phyloP scores from a whole-genome alignment of 2,888 invertebrate genomes.

The Drosophila lacicola region DNA sequence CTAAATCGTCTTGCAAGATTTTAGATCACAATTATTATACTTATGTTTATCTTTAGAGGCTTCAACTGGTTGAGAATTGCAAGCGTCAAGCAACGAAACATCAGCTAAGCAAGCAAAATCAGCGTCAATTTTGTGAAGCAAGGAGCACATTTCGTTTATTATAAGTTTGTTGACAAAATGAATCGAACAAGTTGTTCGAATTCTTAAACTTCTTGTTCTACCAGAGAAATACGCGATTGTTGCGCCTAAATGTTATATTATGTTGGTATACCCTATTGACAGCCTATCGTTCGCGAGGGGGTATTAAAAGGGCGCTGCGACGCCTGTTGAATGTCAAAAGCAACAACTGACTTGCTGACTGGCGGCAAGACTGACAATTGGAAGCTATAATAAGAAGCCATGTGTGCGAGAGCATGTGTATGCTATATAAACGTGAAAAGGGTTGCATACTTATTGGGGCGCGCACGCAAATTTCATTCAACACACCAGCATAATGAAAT shows the following conservation, averaged over 20 bases:
- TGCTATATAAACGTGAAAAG: not conserved
- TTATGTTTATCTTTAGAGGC: no score
- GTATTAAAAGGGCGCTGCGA: slow-evolving; percentile 33
- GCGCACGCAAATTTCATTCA: slow-evolving; percentile 1
- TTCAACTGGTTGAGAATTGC: no score
- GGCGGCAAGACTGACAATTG: slow-evolving; percentile 41
- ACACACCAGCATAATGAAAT: slow-evolving; percentile 31
- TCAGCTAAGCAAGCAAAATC: no score
- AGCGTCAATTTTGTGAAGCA: no score
- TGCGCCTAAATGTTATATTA: not conserved
- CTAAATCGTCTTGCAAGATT: no score
- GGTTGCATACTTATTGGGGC: slow-evolving; percentile 36
- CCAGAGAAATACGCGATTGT: no score
- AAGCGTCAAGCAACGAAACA: no score
- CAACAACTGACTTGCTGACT: slow-evolving; percentile 20
- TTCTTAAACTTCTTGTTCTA: no score
- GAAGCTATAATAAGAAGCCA: slow-evolving; percentile 42
- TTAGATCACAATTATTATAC: no score
- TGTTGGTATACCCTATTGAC: not conserved
- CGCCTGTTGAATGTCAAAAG: slow-evolving; percentile 71
- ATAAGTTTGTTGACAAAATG: no score
- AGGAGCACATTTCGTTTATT: no score
- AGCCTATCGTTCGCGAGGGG: not conserved
- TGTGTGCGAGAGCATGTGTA: slow-evolving; percentile 12
- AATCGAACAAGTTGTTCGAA: no score